Base-by-base conservation (phyloP, 2,797 vertebrate genomes). In the Lycodopsis pacificus region DNA sequence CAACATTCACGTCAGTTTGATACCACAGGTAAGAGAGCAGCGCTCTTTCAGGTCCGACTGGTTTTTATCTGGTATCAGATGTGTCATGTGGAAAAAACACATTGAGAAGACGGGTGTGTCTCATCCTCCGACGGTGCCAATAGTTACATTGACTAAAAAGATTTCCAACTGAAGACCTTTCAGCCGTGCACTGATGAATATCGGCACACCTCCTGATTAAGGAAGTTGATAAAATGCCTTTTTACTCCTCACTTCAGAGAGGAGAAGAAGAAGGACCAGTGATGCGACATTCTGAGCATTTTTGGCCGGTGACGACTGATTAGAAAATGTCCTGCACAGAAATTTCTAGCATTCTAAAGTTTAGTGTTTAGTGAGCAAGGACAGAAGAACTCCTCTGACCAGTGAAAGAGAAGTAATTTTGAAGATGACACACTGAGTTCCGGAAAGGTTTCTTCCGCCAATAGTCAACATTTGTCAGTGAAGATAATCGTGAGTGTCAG, bases 1-100 rank as follows among this genome's bases (percentile, higher is more conserved):
- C 69, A 98, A 98, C 84, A 98, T 99, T 67, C 98, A 99, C 0
- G 98, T 99, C 93, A 99, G 98, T 78, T 95, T 99, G 1, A 95
- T 99, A 79, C 98, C 98, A 46, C 97, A 98, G 97, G 97, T 98
- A 83, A 95, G 89, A 46, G 1, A 20, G 15, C n/a, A 7, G 51
- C 61, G 12, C 61, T 10, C 46, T 44, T 22, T 19, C 42, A 20
- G 17, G 38, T 36, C 20, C 5, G 0, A 4, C 46, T n/a, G 46
- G 14, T 58, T 54, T 36, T 11, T 11, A 27, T 46, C 12, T 27
- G 6, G 74, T 42, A 13, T 17, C 46, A 53, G 12, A n/a, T 46
- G 5, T 46, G 0, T 56, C 30, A 32, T 32, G 30, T 5, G 30
- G 5, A 4, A 30, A 30, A 30, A 20, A 51, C 7, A 56, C 14